These are phyloP conservation scores for Ennomos erosarius DNA, from an alignment of 2,888 invertebrate species.

Conservation along the genomic window DNA sequence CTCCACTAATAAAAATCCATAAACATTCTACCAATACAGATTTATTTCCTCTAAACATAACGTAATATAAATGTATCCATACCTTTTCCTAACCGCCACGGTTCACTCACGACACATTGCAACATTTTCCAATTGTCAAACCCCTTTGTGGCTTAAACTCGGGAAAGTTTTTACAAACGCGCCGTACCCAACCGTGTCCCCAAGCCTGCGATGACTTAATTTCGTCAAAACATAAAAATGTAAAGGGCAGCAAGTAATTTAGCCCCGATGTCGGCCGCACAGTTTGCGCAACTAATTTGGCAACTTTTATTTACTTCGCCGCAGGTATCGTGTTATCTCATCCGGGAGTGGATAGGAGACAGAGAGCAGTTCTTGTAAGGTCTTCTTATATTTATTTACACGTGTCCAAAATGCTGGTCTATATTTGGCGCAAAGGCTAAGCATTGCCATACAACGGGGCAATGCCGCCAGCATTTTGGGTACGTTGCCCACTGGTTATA, in stretches of 20 bases:
- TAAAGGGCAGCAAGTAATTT: conserved; percentile 32
- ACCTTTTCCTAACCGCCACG: too few relatives aligned
- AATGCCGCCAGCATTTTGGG: too few relatives aligned
- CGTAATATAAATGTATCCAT: too few relatives aligned
- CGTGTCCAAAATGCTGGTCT: too few relatives aligned
- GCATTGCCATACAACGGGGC: too few relatives aligned
- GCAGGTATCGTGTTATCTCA: conserved; percentile 35
- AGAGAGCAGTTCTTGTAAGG: background rate
- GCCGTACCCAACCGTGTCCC: conserved; percentile 11
- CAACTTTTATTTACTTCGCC: conserved; percentile 42
- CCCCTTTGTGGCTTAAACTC: conserved; percentile 6
- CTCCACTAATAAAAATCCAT: too few relatives aligned
- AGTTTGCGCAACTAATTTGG: conserved; percentile 44
- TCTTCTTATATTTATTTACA: background rate
- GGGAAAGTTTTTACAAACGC: conserved; percentile 22
- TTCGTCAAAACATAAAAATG: conserved; percentile 36
- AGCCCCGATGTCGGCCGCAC: conserved; percentile 22
- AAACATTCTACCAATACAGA: too few relatives aligned
- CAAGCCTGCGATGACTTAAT: conserved; percentile 30
- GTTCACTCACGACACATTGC: too few relatives aligned
- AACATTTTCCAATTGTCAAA: conserved; percentile 15
- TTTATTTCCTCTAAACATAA: too few relatives aligned
- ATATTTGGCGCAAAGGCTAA: too few relatives aligned
- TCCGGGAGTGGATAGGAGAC: conserved; percentile 1
- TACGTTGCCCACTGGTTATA: too few relatives aligned